These are phyloP conservation scores for Thalassoma bifasciatum DNA, from an alignment of 2,113 vertebrate species.

Conservation along the genomic window DNA sequence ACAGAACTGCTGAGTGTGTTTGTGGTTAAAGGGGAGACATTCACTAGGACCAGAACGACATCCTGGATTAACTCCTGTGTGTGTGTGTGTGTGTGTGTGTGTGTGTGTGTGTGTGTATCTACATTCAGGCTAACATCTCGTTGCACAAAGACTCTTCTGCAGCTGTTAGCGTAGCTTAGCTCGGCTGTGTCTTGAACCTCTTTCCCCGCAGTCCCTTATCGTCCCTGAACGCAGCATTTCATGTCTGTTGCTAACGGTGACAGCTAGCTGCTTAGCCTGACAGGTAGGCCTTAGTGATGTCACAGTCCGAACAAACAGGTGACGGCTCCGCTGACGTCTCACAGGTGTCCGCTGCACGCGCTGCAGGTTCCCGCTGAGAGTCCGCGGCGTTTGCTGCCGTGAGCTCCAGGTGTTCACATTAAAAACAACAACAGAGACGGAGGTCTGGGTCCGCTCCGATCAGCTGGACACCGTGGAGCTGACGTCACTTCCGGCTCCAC, in stretches of 20 bases:
- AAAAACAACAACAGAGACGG: background rate
- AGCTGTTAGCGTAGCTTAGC: constrained; percentile 1
- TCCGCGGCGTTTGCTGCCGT: background rate
- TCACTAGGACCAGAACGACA: too few relatives aligned
- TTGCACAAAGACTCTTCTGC: background rate
- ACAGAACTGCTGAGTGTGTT: background rate
- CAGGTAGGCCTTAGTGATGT: constrained; percentile 28
- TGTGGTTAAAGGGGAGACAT: too few relatives aligned
- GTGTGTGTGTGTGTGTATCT: background rate
- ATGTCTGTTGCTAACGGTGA: background rate
- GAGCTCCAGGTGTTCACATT: background rate
- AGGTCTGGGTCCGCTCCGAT: constrained; percentile 8
- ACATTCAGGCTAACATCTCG: background rate
- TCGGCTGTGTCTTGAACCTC: too few relatives aligned
- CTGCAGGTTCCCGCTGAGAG: background rate
- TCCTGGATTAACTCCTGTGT: background rate
- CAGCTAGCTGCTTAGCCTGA: constrained; percentile 55
- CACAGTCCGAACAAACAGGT: background rate
- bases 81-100: background rate
- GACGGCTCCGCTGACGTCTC: background rate
- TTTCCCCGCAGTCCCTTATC: background rate
- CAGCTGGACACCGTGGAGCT: constrained; percentile 31
- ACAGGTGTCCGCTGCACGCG: background rate
- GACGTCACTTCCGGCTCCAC: constrained; percentile 58
- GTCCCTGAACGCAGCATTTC: background rate